These are phyloP conservation scores for Pristis pectinata DNA, from an alignment of 2,797 vertebrate genomes.

Conservation along the genomic window DNA sequence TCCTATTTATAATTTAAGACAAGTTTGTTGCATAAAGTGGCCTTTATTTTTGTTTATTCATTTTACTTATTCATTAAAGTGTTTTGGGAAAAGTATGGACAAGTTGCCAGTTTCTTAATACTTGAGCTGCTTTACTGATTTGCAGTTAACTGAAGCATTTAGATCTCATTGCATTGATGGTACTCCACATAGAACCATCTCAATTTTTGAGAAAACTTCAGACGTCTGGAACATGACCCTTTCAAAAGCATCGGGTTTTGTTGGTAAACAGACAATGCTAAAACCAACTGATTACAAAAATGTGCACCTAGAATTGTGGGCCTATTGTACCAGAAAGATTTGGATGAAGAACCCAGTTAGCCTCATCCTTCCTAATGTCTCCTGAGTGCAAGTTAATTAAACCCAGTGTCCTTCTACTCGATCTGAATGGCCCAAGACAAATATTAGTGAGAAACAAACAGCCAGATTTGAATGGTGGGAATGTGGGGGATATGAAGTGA, in stretches of 20 bases:
- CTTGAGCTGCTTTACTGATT: neutral
- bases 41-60: neutral
- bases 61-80: neutral
- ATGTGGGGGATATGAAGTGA: neutral
- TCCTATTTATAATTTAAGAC: neutral
- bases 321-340: neutral
- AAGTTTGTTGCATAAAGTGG: neutral
- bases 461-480: neutral
- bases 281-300: neutral
- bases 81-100: neutral
- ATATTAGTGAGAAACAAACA: no score
- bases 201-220: neutral
- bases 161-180: neutral
- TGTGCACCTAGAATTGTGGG: neutral
- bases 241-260: neutral
- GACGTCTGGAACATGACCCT: neutral
- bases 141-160: neutral
- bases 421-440: no score
- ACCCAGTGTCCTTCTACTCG: neutral
- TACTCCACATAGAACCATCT: neutral
- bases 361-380: neutral
- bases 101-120: neutral
- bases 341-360: neutral
- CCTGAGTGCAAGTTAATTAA: neutral
- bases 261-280: neutral